Base-by-base conservation (phyloP, 2,888 invertebrate genomes). In the Cantharis lateralis region DNA sequence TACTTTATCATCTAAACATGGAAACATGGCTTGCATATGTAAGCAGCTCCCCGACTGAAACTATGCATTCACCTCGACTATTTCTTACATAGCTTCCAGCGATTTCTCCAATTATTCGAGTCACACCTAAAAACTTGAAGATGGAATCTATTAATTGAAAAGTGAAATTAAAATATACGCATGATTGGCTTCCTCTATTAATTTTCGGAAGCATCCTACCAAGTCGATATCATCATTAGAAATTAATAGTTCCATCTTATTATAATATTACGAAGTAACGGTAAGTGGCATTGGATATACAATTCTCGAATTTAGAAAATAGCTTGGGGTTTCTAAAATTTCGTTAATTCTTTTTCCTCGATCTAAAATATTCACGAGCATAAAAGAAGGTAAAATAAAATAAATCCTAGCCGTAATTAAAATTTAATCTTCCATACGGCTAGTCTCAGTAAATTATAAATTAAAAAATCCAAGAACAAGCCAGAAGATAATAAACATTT, bases 401-500 rank as follows among this genome's bases (percentile, higher is more conserved):
- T 48, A 48, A 48, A 48, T 48, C 48, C 48, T 48, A 48, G n/a
- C 48, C 48, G n/a, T n/a, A 48, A 48, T 48, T 48, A 48, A 48
- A 48, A 48, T 48, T 48, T 48, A 48, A 48, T 48, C 48, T 48
- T n/a, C n/a, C 48, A 7, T 48, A 48, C 48, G 48, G 48, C 48
- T 48, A 48, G 48, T 7, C 48, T n/a, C n/a, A 7, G 48, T 48
- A 48, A 48, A 48, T 48, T 48, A 48, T 48, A 48, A 48, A 48
- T 48, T 48, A 48, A 48, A 48, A 48, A 48, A 48, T 48, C 48
- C 48, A 48, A 48, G n/a, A 48, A 48, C 48, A 48, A 48, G 48
- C 48, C 48, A 48, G n/a, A 9, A 48, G 24, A 76, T 70, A 68
- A 77, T 78, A 80, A 81, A 79, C 75, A 72, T 77, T 74, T 79